Conservation (phyloP, 2,113 vertebrate genomes). For the Urocynchramus pylzowi region DNA sequence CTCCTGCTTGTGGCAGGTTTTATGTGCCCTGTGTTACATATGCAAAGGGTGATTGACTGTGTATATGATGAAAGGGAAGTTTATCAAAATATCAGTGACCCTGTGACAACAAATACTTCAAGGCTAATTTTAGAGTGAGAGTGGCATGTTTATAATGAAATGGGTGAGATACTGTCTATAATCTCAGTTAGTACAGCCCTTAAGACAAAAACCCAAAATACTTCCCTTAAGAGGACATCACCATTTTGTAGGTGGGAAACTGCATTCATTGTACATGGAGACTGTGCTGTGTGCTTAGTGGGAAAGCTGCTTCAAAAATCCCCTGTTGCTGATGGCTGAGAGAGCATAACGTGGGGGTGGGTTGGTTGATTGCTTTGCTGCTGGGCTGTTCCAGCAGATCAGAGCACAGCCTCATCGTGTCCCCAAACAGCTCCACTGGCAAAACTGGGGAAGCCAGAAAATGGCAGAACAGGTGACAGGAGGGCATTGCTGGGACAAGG, state of each 20-base stretch:
- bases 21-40: background rate
- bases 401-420: background rate
- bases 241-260: background rate
- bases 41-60: background rate
- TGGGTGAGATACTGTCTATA: background rate
- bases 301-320: background rate
- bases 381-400: background rate
- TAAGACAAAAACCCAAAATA: background rate
- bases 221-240: background rate
- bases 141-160: background rate
- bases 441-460: background rate
- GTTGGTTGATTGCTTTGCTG: background rate
- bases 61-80: background rate
- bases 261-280: no score
- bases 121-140: background rate
- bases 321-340: background rate
- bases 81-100: background rate
- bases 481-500: background rate
- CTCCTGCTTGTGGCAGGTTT: background rate
- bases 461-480: background rate
- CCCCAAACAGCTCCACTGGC: background rate
- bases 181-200: background rate
- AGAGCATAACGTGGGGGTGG: fast-evolving
- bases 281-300: background rate
- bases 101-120: background rate